A percentile compares a stretch with the other conserved stretches of the same genome.
These are phyloP conservation scores for Torymus tubicola DNA, from an alignment of 2,888 invertebrate species.

Conservation along the genomic window DNA sequence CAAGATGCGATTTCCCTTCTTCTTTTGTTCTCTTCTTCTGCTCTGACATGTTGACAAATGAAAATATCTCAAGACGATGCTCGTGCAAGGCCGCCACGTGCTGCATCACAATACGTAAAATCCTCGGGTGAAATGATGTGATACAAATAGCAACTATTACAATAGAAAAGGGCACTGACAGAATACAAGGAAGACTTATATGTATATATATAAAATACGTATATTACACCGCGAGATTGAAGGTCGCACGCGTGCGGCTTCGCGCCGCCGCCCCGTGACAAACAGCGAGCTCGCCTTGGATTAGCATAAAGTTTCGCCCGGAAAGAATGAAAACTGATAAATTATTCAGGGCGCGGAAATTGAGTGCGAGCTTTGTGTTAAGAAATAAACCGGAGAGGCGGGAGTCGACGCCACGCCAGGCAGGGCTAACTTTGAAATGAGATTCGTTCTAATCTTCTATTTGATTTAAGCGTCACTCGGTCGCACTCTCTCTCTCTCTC, in stretches of 20 bases:
- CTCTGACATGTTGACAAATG: background rate
- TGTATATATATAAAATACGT: background rate
- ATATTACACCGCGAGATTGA: constrained; percentile 22
- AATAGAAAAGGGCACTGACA: too few species aligned
- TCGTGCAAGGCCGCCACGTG: too few species aligned
- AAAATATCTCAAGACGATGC: constrained; percentile 5
- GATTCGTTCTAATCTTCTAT: constrained; percentile 64
- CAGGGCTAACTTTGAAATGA: constrained; percentile 60
- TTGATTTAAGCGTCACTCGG: constrained; percentile 61
- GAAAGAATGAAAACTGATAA: constrained; percentile 57
- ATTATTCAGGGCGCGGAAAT: constrained; percentile 57
- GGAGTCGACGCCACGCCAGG: background rate
- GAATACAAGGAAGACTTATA: too few species aligned
- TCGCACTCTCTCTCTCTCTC: background rate
- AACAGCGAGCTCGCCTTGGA: constrained; percentile 20
- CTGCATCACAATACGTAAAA: constrained; percentile 16
- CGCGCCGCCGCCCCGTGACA: background rate
- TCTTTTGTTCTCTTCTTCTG: too few species aligned
- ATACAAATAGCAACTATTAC: constrained; percentile 18
- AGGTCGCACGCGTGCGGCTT: constrained; percentile 19
- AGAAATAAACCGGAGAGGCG: constrained; percentile 46
- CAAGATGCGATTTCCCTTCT: too few species aligned
- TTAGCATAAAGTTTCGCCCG: constrained; percentile 49
- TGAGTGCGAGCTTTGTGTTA: constrained; percentile 53
- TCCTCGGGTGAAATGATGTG: background rate